phyloP scores from a whole-genome alignment of 1,140 invertebrate genomes.

The Drosophila athabasca region DNA sequence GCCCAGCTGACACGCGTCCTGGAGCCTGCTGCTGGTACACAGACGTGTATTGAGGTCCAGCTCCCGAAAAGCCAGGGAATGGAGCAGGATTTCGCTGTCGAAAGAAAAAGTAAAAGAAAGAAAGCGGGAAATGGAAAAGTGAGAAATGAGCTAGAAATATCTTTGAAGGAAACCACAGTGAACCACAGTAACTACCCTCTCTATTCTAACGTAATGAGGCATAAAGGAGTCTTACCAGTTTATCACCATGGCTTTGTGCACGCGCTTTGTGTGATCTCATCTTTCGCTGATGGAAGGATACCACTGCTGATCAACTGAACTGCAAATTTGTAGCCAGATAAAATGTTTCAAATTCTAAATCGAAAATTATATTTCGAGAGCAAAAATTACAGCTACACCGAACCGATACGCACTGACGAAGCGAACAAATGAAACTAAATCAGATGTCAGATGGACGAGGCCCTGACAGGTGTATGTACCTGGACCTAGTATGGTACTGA shows the following conservation, averaged over 20 bases:
- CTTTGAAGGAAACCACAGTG: no score
- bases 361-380: conserved; percentile 19
- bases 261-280: conserved; percentile 37
- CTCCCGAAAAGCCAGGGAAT: conserved; percentile 21
- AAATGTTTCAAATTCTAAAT: conserved; percentile 17
- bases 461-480: background rate
- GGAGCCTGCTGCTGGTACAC: conserved; percentile 24
- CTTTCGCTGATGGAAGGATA: conserved; percentile 1
- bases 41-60: conserved; percentile 39
- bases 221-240: conserved; percentile 19
- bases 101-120: no score
- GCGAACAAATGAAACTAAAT: conserved; percentile 27
- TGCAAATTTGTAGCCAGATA: background rate
- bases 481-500: background rate
- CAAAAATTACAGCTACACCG: conserved; percentile 11
- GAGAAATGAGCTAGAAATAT: background rate
- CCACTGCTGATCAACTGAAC: background rate
- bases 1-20: background rate
- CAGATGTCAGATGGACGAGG: background rate
- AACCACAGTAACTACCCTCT: background rate
- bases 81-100: conserved; percentile 35
- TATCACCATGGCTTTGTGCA: conserved; percentile 13
- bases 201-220: background rate
- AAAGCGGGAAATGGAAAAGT: background rate
- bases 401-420: conserved; percentile 35